Evolutionary conservation across 2,113 vertebrate genomes (phyloP), one percentile per base, ranked within the genome.

Genomic region (Hippocampus abdominalis): DNA sequence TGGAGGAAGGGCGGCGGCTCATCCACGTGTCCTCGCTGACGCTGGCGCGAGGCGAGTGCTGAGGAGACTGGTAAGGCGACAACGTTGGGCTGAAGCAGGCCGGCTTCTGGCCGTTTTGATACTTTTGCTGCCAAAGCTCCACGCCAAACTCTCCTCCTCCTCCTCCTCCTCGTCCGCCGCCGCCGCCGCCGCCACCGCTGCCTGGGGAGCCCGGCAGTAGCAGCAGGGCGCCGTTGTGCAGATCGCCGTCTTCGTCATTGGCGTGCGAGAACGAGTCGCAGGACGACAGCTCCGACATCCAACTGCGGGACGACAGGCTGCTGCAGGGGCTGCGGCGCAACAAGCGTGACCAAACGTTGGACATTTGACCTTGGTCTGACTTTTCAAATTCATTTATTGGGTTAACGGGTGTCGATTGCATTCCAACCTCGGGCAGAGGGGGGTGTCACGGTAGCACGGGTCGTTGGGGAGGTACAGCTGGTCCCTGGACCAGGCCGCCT

Each of bases 1-100:
- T 85, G 75, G 91, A 91, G 1, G 80, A 68, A 36, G 95, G 93
- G 20, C 94, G 90, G 10, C 93, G 93, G 81, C 89, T 94, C 73
- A 96, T 90, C 96, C 96, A 98, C 44, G 90, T 97, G 84, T 98
- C 96, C 83, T 98, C 96, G 1, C 95, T 96, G 84, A 98, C 87
- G 64, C 96, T 98, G 87, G 93, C 92, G 87, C 94, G 94, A 25
- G 96, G 96, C 66, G 95, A 96, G 75, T 95, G 94, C 77, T 73
- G 75, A 3, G 95, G 94, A 27, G 95, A 96, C 64, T 95, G 95
- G 23, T 92, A 91, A 20, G 95, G 94, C 2, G 96, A 98, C 75
- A 96, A 87, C 4, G 91, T 83, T 2, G 94, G 91, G 73, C 92
- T 92, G 88, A 92, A 94, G 68, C 93, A 91, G 44, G 61, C 48